These are phyloP conservation scores for Macaria liturata DNA, from an alignment of 2,888 invertebrate genomes.

Conservation along the genomic window DNA sequence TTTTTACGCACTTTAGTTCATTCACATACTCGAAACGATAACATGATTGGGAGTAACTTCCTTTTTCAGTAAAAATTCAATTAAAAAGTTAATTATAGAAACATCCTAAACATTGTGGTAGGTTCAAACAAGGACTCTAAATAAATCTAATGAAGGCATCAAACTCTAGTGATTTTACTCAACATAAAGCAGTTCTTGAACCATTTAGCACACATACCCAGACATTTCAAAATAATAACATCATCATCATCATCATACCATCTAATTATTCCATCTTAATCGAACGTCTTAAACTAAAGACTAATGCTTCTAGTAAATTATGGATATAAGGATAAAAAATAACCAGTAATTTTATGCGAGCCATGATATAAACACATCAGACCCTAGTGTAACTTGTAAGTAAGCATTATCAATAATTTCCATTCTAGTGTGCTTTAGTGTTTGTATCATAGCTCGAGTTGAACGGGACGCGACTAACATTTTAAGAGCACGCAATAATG, in stretches of 20 bases:
- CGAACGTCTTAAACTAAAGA: constrained; percentile 59
- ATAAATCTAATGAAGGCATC: constrained; percentile 71
- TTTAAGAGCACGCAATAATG: constrained; percentile 28
- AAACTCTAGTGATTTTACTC: constrained; percentile 56
- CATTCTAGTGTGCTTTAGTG: too few species aligned
- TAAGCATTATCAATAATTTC: neutral
- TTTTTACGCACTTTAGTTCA: too few species aligned
- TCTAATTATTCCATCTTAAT: constrained; percentile 65
- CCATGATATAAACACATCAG: too few species aligned
- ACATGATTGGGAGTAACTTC: too few species aligned
- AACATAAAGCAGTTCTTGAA: constrained; percentile 63
- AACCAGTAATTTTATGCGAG: constrained; percentile 13
- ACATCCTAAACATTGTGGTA: too few species aligned
- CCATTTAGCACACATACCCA: constrained; percentile 60
- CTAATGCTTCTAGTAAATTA: constrained; percentile 56
- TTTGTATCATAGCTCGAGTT: too few species aligned
- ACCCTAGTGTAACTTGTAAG: too few species aligned
- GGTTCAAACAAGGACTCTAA: constrained; percentile 35
- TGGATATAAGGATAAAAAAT: constrained; percentile 33
- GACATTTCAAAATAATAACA: constrained; percentile 66
- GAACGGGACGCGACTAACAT: constrained; percentile 19
- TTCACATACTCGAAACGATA: too few species aligned
- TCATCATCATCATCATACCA: constrained; percentile 63
- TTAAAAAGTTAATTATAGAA: too few species aligned
- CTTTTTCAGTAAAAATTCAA: too few species aligned